Percentiles rank a stretch among this genome's conserved stretches.
phyloP scores from a whole-genome alignment of 2,888 invertebrate genomes.

The Amiota mariae region DNA sequence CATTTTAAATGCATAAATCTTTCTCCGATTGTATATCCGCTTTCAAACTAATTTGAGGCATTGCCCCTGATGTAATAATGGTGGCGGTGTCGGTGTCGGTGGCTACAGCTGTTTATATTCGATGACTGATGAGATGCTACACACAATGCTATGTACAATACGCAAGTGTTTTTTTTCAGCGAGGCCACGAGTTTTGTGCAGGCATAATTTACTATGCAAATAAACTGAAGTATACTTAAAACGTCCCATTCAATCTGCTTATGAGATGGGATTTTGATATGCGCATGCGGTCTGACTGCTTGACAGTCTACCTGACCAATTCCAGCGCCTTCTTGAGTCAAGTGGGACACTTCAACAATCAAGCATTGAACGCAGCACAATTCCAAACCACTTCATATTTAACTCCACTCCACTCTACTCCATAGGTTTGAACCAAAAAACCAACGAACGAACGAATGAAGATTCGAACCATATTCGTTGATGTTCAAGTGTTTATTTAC shows the following conservation, averaged over 20 bases:
- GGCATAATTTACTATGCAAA: conserved; percentile 69
- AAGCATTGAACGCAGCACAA: conserved; percentile 55
- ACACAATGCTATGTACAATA: neutral
- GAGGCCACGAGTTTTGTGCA: conserved; percentile 41
- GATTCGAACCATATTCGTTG: conserved; percentile 53
- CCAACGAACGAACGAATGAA: no score
- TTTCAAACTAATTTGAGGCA: conserved; percentile 27
- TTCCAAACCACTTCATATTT: neutral
- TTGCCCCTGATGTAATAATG: neutral
- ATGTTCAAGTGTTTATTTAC: conserved; percentile 64
- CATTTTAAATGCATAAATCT: conserved; percentile 18
- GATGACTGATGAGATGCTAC: no score
- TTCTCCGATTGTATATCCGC: conserved; percentile 15
- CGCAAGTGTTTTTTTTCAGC: conserved; percentile 57
- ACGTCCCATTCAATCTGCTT: neutral
- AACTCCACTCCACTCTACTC: neutral
- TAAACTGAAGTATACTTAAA: conserved; percentile 46
- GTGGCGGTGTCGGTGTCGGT: no score
- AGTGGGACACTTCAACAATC: conserved; percentile 65
- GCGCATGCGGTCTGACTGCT: neutral
- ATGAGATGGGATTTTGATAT: neutral
- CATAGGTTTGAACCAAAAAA: conserved; percentile 26
- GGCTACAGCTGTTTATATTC: no score
- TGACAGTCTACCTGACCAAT: neutral
- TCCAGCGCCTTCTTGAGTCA: conserved; percentile 36